phyloP scores from a whole-genome alignment of 2,113 vertebrate genomes.

The Cricetomys ansorgei region DNA sequence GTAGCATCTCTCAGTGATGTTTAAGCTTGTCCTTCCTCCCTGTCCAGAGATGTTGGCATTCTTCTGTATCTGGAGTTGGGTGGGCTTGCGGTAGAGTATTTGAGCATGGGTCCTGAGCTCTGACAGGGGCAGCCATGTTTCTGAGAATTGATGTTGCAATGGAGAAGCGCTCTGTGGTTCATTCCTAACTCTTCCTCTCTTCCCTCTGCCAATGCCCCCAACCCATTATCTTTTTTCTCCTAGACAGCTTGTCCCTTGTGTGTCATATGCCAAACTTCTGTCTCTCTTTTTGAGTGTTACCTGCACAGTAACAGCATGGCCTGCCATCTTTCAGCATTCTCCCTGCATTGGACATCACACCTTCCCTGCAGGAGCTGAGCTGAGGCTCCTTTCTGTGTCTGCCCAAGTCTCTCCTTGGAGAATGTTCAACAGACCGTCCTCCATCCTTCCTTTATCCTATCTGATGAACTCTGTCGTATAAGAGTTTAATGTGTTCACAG shows the following conservation, averaged over 20 bases:
- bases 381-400: background rate
- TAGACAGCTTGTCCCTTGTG: background rate
- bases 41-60: slow-evolving; percentile 42
- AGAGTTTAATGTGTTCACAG: background rate
- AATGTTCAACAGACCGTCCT: background rate
- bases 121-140: background rate
- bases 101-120: accelerated
- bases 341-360: too few species aligned
- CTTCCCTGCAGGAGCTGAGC: background rate
- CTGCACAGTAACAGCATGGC: accelerated
- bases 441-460: background rate
- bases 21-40: slow-evolving; percentile 37
- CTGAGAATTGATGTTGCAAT: background rate
- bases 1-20: background rate
- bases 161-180: background rate
- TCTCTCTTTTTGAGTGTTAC: background rate
- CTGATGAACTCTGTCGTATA: background rate
- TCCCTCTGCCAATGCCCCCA: background rate
- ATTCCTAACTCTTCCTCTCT: background rate
- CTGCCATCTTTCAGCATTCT: background rate
- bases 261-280: background rate
- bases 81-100: background rate
- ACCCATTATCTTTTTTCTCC: background rate
- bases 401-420: background rate
- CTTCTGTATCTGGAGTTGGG: slow-evolving; percentile 21